A percentile compares a stretch with the other conserved stretches of the same genome.
Evolutionary conservation across 2,888 invertebrate genomes (phyloP).

Genomic region (Cosmorhoe ocellata): DNA sequence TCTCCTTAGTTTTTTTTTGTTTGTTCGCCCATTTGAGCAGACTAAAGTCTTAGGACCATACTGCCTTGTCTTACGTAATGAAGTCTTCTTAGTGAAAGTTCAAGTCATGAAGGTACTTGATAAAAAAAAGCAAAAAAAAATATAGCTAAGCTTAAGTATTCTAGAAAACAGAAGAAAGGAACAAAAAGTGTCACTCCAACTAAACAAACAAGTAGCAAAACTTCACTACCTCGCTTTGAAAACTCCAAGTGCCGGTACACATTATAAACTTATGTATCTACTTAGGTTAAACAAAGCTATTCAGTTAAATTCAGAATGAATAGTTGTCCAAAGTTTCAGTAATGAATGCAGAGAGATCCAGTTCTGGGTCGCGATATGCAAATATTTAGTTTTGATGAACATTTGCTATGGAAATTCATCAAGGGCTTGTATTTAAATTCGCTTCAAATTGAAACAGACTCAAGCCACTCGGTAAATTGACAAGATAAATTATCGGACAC

Average conservation of each 20-base stretch:
- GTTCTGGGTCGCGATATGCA: conserved; percentile 19
- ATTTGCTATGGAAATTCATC: conserved; percentile 15
- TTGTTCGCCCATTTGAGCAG: too few species aligned
- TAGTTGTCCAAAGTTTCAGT: conserved; percentile 28
- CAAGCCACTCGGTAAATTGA: too few species aligned
- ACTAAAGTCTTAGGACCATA: too few species aligned
- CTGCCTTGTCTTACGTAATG: too few species aligned
- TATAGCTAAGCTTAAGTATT: not conserved
- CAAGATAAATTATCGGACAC: too few species aligned
- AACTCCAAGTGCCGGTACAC: conserved; percentile 17
- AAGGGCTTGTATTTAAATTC: not conserved
- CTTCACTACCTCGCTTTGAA: conserved; percentile 7
- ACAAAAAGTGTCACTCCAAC: conserved; percentile 3
- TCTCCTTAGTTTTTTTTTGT: too few species aligned
- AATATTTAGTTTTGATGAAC: conserved; percentile 14
- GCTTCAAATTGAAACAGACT: conserved; percentile 1
- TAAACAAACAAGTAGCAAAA: conserved; percentile 20
- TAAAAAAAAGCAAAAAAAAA: too few species aligned
- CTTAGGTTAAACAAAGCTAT: conserved; percentile 15
- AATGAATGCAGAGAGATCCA: conserved; percentile 23
- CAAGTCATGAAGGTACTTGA: too few species aligned
- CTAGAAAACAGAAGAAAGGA: not conserved
- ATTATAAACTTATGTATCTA: conserved; percentile 46
- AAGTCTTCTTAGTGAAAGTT: too few species aligned
- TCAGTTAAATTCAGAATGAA: conserved; percentile 40